Evolutionary conservation across 2,888 invertebrate genomes (phyloP), one percentile per base, ranked within the genome.

Genomic region (Mamestra brassicae): DNA sequence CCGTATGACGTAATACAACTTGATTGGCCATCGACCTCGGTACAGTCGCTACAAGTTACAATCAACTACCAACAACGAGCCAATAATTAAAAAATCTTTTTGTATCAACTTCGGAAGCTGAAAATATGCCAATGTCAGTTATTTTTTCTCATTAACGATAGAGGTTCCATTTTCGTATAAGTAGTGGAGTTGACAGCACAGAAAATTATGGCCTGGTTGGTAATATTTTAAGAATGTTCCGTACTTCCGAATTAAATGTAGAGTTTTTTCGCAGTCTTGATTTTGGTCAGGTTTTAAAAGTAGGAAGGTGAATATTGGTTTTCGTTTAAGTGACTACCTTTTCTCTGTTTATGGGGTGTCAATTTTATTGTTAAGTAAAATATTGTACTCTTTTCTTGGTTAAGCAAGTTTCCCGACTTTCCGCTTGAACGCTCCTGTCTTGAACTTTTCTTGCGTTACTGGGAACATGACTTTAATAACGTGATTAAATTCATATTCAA

Each of bases 21-120:
- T 69, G 68, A 69, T 78, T 74, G 83, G 85, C 73, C 85, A 81
- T 66, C 68, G 85, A 81, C 87, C 85, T 87, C 81, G 80, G 72
- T 74, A 74, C 78, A 61, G 72, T 68, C 77, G 55, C 60, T 57
- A 57, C 34, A 50, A 78, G 58, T 15, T n/a, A 64, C 76, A 71
- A 74, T 68, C 61, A 69, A 74, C 69, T 55, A 66, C 54, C 57
- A 38, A 45, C 66, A 70, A 47, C 61, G 34, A 45, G 63, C 66
- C 66, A 74, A 65, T 74, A 74, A 77, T 74, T 64, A 69, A 71
- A 74, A 54, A 50, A 15, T 15, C 15, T 47, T 64, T 77, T 65
- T 66, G 15, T 64, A 52, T 63, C 47, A 54, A 42, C 17, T 42
- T 65, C 15, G 17, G 64, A 2, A 58, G 54, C 10, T 38, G 54